Evolutionary conservation across 1,140 invertebrate genomes (phyloP).

Genomic region (Leptestheria dahalacensis): DNA sequence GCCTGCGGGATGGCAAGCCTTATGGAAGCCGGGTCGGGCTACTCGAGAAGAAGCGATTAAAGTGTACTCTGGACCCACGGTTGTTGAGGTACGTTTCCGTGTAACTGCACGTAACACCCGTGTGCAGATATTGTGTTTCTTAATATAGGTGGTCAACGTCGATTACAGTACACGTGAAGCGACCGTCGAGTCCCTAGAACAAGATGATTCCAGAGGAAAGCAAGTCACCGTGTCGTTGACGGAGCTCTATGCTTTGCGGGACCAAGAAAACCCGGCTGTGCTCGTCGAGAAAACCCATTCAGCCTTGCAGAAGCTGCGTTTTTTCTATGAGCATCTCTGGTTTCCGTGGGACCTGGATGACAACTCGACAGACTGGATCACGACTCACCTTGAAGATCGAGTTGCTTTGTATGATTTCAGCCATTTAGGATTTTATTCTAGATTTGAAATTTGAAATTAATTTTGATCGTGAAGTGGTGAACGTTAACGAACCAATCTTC

Average conservation of each 20-base stretch:
- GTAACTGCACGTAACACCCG: neutral
- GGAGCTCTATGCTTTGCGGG: neutral
- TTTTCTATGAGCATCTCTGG: conserved; percentile 13
- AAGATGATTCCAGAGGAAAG: neutral
- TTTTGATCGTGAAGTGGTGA: no score
- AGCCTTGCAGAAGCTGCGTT: conserved; percentile 11
- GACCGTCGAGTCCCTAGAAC: neutral
- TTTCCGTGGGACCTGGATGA: conserved; percentile 12
- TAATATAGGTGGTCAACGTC: conserved; percentile 4
- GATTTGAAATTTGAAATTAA: neutral
- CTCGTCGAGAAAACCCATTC: conserved; percentile 5
- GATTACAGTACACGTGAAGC: conserved; percentile 9
- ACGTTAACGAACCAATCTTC: no score
- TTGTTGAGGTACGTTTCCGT: conserved; percentile 1
- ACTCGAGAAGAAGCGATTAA: neutral
- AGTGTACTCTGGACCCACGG: neutral
- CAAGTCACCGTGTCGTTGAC: neutral
- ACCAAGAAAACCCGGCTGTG: conserved; percentile 11
- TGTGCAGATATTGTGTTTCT: neutral
- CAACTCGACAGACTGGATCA: conserved; percentile 8
- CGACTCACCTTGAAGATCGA: conserved; percentile 1
- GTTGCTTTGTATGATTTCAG: conserved; percentile 2
- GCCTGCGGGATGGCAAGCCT: conserved; percentile 13
- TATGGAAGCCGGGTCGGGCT: conserved; percentile 5
- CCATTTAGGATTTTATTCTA: neutral